phyloP scores from a whole-genome alignment of 1,140 invertebrate species.

The Rhopalosiphum padi region DNA sequence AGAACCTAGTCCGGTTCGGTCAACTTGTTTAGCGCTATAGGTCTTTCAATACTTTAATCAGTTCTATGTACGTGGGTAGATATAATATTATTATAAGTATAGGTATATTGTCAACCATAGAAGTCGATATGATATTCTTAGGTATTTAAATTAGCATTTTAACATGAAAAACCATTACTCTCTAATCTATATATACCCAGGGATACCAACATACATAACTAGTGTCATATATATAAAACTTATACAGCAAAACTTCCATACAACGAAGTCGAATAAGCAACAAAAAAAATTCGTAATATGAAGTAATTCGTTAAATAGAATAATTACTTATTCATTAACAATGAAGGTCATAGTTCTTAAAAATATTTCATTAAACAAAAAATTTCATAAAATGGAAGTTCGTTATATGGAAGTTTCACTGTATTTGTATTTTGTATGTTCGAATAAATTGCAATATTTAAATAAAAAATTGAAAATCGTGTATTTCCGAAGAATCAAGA shows the following conservation, averaged over 20 bases:
- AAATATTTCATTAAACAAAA: too few species aligned
- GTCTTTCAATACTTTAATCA: not conserved
- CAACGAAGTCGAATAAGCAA: too few species aligned
- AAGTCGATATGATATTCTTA: not conserved
- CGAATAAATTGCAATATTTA: not conserved
- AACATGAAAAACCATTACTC: not conserved
- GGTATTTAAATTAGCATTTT: conserved; percentile 25
- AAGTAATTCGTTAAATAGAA: too few species aligned
- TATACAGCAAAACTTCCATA: not conserved
- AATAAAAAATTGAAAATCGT: not conserved
- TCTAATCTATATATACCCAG: not conserved
- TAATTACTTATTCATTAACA: too few species aligned
- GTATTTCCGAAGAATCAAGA: not conserved
- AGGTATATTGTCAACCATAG: not conserved
- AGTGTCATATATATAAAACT: not conserved
- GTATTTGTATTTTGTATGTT: too few species aligned
- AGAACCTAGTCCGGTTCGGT: conserved; percentile 21
- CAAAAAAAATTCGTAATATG: too few species aligned
- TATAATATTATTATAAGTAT: not conserved
- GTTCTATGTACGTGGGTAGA: not conserved
- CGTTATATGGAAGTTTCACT: too few species aligned
- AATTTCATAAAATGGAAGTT: too few species aligned
- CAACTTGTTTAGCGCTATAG: not conserved
- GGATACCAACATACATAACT: not conserved
- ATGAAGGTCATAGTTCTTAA: too few species aligned